Base-by-base conservation (phyloP, 2,113 vertebrate genomes). In the Rhinichthys klamathensis region DNA sequence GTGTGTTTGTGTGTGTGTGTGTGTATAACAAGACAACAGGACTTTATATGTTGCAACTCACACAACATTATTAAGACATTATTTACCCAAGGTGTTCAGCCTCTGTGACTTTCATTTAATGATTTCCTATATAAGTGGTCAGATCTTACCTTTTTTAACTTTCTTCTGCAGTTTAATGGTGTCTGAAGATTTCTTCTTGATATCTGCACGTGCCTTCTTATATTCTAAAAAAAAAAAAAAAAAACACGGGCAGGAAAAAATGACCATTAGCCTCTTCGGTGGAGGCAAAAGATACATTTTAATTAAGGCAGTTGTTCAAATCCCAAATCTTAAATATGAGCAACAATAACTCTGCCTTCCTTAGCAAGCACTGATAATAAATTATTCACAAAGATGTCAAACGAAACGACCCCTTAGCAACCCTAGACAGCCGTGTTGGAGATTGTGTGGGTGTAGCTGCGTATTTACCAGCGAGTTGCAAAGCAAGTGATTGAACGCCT, bases 131-230 rank as follows among this genome's bases (percentile, higher is more conserved):
- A 0, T 1, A 21, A 18, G 44, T 4, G 27, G 12, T 41, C 1
- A 1, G 18, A 49, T 89, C 92, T 93, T 90, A 96, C 96, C 96
- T 94, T 96, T 96, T 89, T 95, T 96, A 63, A 96, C 94, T 86
- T 96, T 96, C 93, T 96, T 96, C 90, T 96, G 96, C 60, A 96
- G 93, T 85, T 96, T 96, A 88, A 96, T 92, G 3, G 95, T 96
- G 90, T 96, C 96, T 0, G 95, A 96, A 0, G 95, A 96, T 80
- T 96, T 96, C 91, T 96, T 96, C 91, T 96, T 96, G 87, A 96
- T 96, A 82, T 96, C 95, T 0, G 95, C 92, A 41, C 95, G 81
- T 27, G 94, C 95, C 88, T 94, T 96, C 87, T 96, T 96, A 82
- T 95, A 96, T 70, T 96, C 96, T 96, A 82, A 44, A 41, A 41